Evolutionary conservation across 92 coral and sea anemone genomes (phyloP), one percentile per base, ranked within the genome.

Genomic region (Umimayanthus chanpuru): DNA sequence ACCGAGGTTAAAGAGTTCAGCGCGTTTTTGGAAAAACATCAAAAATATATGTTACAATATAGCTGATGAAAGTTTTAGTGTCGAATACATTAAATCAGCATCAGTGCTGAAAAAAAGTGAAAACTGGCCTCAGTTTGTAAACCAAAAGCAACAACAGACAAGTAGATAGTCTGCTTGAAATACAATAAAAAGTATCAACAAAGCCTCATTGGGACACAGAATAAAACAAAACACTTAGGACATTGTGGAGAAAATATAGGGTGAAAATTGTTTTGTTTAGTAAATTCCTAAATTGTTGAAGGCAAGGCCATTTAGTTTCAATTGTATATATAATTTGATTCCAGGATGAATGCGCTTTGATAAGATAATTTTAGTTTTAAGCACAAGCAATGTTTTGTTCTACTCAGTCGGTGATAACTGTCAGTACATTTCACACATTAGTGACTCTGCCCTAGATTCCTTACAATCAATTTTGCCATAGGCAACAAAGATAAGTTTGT

Each of bases 1-100:
- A 83, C 70, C 87, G 77, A 50, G 87, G 84, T 80, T 83, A 49
- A 70, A 71, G 77, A 68, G 77, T 68, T 70, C 77, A 67, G 78
- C 40, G 25, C 3, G 38, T 43, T 72, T 82, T 72, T 28, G 61
- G 74, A 83, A 25, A 74, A 44, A 67, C 47, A 53, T 53, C 26
- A 80, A 38, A 25, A 71, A 71, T 28, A 55, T 29, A 36, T 15
- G 71, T 53, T 30, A 80, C 84, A 80, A 80, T 80, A 80, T 80
- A 29, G 21, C 84, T 5, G 38, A 56, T 80, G 36, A 56, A 80
- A 67, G 28, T 80, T 76, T 20, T 23, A 10, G 29, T 7, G 47
- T 47, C 23, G 80, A 55, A 80, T 80, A 80, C 28, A 53, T 56
- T 79, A 79, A 61, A 23, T 80, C 47, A 56, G 71, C 70, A 80